Evolutionary conservation across 2,888 invertebrate genomes (phyloP), one percentile per base, ranked within the genome.

Genomic region (Bursaphelenchus okinawaensis): DNA sequence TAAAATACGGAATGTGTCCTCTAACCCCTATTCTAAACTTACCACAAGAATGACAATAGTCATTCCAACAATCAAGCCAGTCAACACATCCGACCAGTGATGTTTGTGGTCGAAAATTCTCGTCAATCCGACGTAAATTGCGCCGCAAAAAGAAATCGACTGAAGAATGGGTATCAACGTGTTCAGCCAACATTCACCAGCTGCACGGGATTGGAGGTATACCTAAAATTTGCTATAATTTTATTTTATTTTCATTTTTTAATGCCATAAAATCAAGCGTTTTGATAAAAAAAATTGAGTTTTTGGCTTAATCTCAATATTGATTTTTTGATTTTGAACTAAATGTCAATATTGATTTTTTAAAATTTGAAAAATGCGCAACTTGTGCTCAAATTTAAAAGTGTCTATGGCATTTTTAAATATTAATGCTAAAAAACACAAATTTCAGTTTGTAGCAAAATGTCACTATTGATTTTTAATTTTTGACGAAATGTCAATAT

Each of bases 51-150:
- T 63, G 12, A 84, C 85, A 4, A 83, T 76, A 22, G 80, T 27
- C n/a, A 78, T 65, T 8, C 86, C 86, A 27, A 86, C 81, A 29
- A 85, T 56, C 28, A 82, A 81, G 0, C 94, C 95, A 59, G 88
- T 88, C 26, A 94, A 85, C 2, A 94, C 94, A 84, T 95, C 95
- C 80, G 91, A 92, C 91, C 93, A 93, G 83, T 95, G 94, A 84
- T 95, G 95, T 83, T 95, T 94, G 86, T 65, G 51, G 19, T 65
- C 66, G n/a, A 63, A 66, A n/a, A 65, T 65, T 31, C 66, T 64
- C 12, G 66, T 65, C 19, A 54, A 54, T 9, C 66, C 66, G 19
- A 65, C 66, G 26, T 56, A 66, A 12, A 51, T 27, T 4, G 66
- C 66, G 1, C 51, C 66, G 9, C 89, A 72, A 80, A 90, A 88